Evolutionary conservation across 2,113 vertebrate species (phyloP).

Genomic region (Muntiacus muntjak): DNA sequence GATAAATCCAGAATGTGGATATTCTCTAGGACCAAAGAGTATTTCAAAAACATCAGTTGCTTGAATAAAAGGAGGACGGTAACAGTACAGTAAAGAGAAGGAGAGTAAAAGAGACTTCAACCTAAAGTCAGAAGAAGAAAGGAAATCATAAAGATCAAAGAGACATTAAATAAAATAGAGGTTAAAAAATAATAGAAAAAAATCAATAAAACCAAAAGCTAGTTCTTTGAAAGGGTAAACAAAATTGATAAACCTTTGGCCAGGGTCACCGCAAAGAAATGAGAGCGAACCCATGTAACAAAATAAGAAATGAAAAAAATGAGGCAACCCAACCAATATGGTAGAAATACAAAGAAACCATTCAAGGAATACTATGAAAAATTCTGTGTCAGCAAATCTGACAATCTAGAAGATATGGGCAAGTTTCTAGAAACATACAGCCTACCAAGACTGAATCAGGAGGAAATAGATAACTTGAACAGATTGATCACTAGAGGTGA

Average conservation of each 20-base stretch:
- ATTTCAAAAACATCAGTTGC: neutral
- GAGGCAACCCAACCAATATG: neutral
- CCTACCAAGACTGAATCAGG: neutral
- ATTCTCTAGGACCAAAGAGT: neutral
- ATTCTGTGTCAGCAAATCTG: neutral
- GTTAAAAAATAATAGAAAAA: neutral
- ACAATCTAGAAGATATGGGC: neutral
- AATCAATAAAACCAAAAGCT: neutral
- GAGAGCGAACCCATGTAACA: neutral
- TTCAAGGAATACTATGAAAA: neutral
- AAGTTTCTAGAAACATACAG: neutral
- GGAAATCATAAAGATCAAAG: neutral
- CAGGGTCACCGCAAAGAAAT: neutral
- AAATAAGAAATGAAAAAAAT: neutral
- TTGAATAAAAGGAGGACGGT: accelerated
- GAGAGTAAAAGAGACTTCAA: neutral
- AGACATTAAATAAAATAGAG: neutral
- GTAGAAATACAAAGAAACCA: neutral
- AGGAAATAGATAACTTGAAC: neutral
- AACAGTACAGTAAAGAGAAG: neutral
- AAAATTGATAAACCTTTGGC: neutral
- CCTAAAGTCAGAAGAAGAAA: neutral
- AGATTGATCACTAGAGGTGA: neutral
- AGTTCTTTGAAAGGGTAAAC: neutral
- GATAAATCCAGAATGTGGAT: accelerated